Base-by-base conservation (phyloP, 2,888 invertebrate species). In the Ferrisia virgata region DNA sequence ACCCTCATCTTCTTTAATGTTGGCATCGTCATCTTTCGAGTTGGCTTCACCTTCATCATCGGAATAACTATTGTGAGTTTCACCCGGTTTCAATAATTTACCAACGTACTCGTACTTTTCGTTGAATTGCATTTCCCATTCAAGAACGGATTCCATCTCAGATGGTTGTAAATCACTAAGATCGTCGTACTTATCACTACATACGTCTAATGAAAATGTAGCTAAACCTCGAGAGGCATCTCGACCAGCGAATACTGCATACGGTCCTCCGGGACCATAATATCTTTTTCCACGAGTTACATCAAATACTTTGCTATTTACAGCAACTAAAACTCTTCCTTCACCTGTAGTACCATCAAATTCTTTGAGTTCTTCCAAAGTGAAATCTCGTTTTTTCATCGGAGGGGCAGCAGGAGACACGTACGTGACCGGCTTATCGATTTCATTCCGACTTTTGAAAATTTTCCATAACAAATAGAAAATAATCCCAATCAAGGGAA, bases 81-180 rank as follows among this genome's bases (percentile, higher is more conserved):
- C 97, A 13, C 97, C 97, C 0, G 96, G 96, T 88, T 94, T 96
- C 88, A 98, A 89, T 83, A 98, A 90, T 87, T 94, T 93, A 18
- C 98, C 98, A 47, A 98, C 95, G 86, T 94, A 92, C 58, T 95
- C 95, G 89, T 98, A 98, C 89, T 95, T 97, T 91, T 98, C 98
- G 92, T 94, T 94, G 89, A 99, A 97, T 89, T 98, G 98, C 89
- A 95, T 94, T 89, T 98, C 97, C 99, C 99, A 99, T 90, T 99
- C 98, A 86, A 92, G 92, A 8, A 98, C 94, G 28, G 96, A 95
- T 87, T 97, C 97, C 96, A 98, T 97, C 90, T 99, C 95, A 91
- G 94, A 93, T 15, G 94, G 92, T 88, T 94, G 95, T 84, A 99
- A 92, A 89, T 99, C 98, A 89, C 96, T 96, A 84, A 99, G 91